These are phyloP conservation scores for Eulemur coronatus DNA, from an alignment of 2,797 vertebrate genomes.

Conservation along the genomic window DNA sequence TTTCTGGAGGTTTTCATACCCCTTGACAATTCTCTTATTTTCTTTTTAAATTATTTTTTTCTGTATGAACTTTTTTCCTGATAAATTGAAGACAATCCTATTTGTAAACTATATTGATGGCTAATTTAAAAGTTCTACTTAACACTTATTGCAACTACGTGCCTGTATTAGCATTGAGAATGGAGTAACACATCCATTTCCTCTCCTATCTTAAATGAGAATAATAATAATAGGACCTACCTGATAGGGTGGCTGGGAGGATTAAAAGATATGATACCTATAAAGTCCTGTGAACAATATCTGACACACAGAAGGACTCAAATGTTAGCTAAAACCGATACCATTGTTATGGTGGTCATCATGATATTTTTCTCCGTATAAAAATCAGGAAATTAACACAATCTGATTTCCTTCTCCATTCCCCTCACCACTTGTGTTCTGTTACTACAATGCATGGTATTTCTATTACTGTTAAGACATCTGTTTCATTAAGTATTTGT, in stretches of 20 bases:
- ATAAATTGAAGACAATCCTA: neutral
- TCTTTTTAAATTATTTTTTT: neutral
- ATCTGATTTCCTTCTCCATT: neutral
- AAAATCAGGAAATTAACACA: neutral
- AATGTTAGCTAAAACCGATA: neutral
- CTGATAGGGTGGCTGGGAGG: neutral
- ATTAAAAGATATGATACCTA: neutral
- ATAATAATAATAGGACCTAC: neutral
- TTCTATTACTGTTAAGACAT: constrained; percentile 40
- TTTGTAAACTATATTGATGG: neutral
- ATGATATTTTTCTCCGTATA: neutral
- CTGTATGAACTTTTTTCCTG: neutral
- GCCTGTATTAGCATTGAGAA: neutral
- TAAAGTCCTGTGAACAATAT: neutral
- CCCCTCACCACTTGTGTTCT: neutral
- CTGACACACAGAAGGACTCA: neutral
- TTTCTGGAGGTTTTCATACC: neutral
- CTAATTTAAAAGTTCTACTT: neutral
- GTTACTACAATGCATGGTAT: neutral
- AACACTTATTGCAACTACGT: neutral
- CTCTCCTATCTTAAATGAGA: neutral
- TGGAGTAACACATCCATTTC: neutral
- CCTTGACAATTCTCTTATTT: neutral
- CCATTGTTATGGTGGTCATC: neutral
- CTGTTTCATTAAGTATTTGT: constrained; percentile 10